These are phyloP conservation scores for Caenorhabditis auriculariae DNA, from an alignment of 2,888 invertebrate species.

Conservation along the genomic window DNA sequence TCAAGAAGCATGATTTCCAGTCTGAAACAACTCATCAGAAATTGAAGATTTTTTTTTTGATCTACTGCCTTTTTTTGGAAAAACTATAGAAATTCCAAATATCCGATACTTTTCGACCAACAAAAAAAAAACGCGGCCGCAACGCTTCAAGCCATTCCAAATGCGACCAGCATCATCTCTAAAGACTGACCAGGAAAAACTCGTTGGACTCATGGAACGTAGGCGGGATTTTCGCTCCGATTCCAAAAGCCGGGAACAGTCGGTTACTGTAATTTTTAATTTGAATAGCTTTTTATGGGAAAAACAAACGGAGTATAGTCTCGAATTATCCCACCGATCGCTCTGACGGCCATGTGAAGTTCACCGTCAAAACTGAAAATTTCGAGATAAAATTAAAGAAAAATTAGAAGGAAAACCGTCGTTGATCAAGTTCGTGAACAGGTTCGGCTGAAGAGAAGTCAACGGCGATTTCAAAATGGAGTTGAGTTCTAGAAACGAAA, in stretches of 20 bases:
- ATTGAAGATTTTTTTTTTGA: too few species aligned
- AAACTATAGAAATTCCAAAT: too few species aligned
- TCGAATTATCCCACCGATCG: constrained; percentile 55
- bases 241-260: constrained; percentile 57
- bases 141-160: too few species aligned
- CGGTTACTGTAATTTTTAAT: constrained; percentile 42
- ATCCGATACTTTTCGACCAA: too few species aligned
- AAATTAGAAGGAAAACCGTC: constrained; percentile 7
- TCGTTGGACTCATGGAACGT: constrained; percentile 58
- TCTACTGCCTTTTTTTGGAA: too few species aligned
- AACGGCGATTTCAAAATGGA: constrained; percentile 46
- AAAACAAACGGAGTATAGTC: constrained; percentile 49
- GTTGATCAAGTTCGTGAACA: constrained; percentile 31
- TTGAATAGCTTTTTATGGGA: background rate
- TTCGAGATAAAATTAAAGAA: too few species aligned
- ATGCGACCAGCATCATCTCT: too few species aligned
- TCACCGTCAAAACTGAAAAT: constrained; percentile 44
- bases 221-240: constrained; percentile 61
- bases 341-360: constrained; percentile 50
- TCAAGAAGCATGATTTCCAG: too few species aligned
- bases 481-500: constrained; percentile 38
- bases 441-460: constrained; percentile 37
- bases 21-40: too few species aligned
- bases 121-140: background rate
- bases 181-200: constrained; percentile 47